Base-by-base conservation (phyloP, 2,797 vertebrate species). In the Euthynnus affinis region DNA sequence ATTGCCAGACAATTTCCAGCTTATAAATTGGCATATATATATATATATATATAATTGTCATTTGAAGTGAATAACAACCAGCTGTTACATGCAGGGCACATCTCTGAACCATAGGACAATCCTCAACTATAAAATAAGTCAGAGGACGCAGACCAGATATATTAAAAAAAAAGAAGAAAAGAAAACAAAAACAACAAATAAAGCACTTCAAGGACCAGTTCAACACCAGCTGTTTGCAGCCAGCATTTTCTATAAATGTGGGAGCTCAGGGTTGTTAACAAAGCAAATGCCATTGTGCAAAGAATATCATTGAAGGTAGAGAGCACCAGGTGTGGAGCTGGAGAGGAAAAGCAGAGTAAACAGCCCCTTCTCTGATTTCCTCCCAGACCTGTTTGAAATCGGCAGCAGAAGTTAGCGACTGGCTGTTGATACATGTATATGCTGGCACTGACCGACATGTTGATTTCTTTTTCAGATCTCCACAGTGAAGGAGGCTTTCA, bases 401-500 rank as follows among this genome's bases (percentile, higher is more conserved):
- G 60, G 52, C 48, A 61, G 57, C 66, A 71, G 34, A 63, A 14
- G 6, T 66, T 27, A 7, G 44, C 23, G 56, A 8, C 23, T 18
- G 17, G 5, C 29, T 65, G 0, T 32, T 37, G 12, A 53, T 76
- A 44, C 15, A 64, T 64, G 1, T 14, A 29, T 40, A 25, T 65
- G 22, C 14, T 57, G 10, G 44, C 25, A 37, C 6, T 56, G 25
- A 72, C 29, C 27, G 20, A 1, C 27, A 44, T 64, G 67, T 13
- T 71, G 8, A 61, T 85, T 80, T 82, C 13, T 68, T 49, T 80
- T 90, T 84, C 74, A 99, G 98, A 98, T 99, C 89, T 99, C 97
- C 49, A 97, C 95, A 14, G 96, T 99, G 82, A 98, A 97, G 85
- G 98, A 99, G 91, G 97, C 98, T 74, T 99, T 99, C 90, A 98